phyloP scores from a whole-genome alignment of 2,113 vertebrate species.

The Saguinus midas region DNA sequence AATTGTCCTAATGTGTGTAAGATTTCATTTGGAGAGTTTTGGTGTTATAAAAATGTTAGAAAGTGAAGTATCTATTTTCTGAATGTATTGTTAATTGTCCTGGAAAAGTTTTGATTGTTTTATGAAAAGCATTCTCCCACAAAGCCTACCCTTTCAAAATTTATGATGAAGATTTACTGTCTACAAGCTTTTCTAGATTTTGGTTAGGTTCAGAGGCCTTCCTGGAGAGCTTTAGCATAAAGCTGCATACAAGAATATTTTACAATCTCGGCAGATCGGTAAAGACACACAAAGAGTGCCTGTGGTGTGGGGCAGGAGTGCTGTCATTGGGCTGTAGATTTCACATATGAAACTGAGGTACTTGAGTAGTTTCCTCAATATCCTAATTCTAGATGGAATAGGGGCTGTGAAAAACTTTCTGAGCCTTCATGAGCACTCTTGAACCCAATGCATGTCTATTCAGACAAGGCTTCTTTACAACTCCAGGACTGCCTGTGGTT shows the following conservation, averaged over 20 bases:
- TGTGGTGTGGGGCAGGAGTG: neutral
- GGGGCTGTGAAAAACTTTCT: neutral
- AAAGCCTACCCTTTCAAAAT: neutral
- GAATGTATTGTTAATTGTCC: neutral
- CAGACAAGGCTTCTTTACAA: neutral
- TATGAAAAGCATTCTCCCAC: neutral
- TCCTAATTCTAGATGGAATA: neutral
- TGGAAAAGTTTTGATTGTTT: conserved; percentile 23
- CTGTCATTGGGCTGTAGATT: neutral
- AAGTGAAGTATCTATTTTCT: neutral
- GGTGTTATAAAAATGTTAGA: neutral
- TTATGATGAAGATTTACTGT: neutral
- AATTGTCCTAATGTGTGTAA: neutral
- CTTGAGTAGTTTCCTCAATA: neutral
- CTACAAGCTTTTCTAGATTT: conserved; percentile 9
- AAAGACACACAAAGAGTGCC: neutral
- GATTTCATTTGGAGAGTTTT: neutral
- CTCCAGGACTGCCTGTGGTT: neutral
- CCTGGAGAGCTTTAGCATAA: neutral
- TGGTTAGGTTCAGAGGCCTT: neutral
- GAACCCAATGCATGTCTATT: neutral
- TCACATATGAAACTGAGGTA: neutral
- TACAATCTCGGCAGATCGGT: neutral
- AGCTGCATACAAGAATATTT: neutral
- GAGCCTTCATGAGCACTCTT: neutral